Conservation (phyloP, 2,113 vertebrate species). For the Microtus ochrogaster region DNA sequence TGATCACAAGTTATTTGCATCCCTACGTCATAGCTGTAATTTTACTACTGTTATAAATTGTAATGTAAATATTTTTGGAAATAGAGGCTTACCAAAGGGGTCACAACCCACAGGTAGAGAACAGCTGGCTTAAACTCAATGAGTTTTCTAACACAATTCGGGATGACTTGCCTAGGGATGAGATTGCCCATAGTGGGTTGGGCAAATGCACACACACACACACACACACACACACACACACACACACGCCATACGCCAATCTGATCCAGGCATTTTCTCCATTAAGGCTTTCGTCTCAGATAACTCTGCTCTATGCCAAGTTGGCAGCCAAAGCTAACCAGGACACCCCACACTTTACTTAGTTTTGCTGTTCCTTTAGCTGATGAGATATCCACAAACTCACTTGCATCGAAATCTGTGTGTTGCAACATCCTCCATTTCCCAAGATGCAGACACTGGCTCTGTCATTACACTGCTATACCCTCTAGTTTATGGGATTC, state of each 20-base stretch:
- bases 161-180: not conserved
- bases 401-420: fast-evolving
- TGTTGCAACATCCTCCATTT: not conserved
- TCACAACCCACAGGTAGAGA: not conserved
- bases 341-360: fast-evolving
- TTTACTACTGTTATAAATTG: not conserved
- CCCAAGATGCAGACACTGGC: not conserved
- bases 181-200: not conserved
- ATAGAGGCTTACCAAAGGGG: not conserved
- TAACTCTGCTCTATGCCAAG: not conserved
- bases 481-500: not conserved
- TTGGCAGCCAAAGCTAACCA: not conserved
- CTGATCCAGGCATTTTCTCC: not conserved
- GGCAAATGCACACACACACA: not conserved
- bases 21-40: not conserved
- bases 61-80: not conserved
- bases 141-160: too few species aligned
- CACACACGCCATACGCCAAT: not conserved
- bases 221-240: not conserved
- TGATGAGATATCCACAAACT: not conserved
- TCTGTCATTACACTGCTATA: fast-evolving
- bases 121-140: not conserved
- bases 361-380: not conserved
- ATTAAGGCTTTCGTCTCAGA: not conserved
- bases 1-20: not conserved